Base-by-base conservation (phyloP, 2,888 invertebrate species). In the Geotrupes spiniger region DNA sequence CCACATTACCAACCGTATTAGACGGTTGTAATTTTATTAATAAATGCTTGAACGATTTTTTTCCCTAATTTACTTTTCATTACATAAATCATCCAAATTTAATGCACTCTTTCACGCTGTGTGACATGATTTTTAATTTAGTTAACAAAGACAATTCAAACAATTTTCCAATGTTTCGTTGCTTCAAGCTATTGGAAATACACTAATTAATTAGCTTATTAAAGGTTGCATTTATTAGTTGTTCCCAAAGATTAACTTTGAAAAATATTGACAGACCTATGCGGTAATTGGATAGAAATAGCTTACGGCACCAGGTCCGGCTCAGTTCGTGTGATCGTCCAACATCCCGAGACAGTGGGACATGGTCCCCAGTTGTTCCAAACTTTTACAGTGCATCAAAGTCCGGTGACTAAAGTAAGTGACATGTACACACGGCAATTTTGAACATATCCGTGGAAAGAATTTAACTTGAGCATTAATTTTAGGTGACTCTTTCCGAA, bases 241-340 rank as follows among this genome's bases (percentile, higher is more conserved):
- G n/a, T n/a, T n/a, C n/a, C n/a, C n/a, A n/a, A n/a, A n/a, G n/a
- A n/a, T n/a, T n/a, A n/a, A n/a, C n/a, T n/a, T n/a, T n/a, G n/a
- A n/a, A n/a, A n/a, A n/a, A 46, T 44, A 45, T 50, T 62, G 61
- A 31, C 69, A 93, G 95, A 92, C 79, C 78, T 95, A 49, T 94
- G 94, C 74, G 97, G 97, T 36, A 98, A 98, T 74, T 98, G 98
- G 97, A 96, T 99, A 65, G 99, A 99, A 76, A 98, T 99, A 63
- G 99, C 98, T 0, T 99, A 99, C 72, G 99, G 98, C 2, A 99
- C 98, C 0, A 87, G 89, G 58, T 91, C 90, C 11, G 98, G 98
- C 1, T 92, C 92, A 0, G 97, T 99, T 11, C 81, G 97, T 21
- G 95, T 99, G 1, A 97, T 99, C 49, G 97, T 98, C 0, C 98